A percentile compares a stretch with the other conserved stretches of the same genome.
Conservation (phyloP, 2,888 invertebrate species). For the Psylliodes chrysocephalus region DNA sequence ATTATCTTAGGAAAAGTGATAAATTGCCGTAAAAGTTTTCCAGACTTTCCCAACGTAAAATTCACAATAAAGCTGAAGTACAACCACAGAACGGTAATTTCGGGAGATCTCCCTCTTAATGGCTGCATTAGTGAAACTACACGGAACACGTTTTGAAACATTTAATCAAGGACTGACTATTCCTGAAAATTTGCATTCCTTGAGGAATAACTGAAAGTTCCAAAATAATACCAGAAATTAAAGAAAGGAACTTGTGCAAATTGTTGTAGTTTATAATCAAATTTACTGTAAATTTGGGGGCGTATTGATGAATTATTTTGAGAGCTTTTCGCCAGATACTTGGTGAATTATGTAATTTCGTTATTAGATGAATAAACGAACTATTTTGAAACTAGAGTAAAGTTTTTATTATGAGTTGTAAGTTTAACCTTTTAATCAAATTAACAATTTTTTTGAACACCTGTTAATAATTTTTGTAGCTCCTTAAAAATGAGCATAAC, state of each 20-base stretch:
- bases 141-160: constrained; percentile 28
- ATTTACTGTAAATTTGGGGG: too few relatives aligned
- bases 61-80: constrained; percentile 24
- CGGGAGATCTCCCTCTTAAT: constrained; percentile 21
- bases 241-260: constrained; percentile 1
- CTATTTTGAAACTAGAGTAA: too few relatives aligned
- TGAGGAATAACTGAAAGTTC: constrained; percentile 19
- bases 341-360: too few relatives aligned
- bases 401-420: too few relatives aligned
- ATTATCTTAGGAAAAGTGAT: constrained; percentile 27
- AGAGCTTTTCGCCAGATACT: too few relatives aligned
- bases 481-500: too few relatives aligned
- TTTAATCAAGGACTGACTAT: constrained; percentile 29
- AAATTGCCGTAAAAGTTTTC: constrained; percentile 20
- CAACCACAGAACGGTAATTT: constrained; percentile 25
- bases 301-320: too few relatives aligned
- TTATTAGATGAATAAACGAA: too few relatives aligned
- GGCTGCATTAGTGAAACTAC: constrained; percentile 28
- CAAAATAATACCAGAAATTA: constrained; percentile 15
- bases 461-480: too few relatives aligned
- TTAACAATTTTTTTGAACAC: too few relatives aligned
- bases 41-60: constrained; percentile 22
- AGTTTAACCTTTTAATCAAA: too few relatives aligned
- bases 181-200: constrained; percentile 25
- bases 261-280: not conserved